Conservation (phyloP, 2,888 invertebrate genomes). For the Falcaria lacertinaria region DNA sequence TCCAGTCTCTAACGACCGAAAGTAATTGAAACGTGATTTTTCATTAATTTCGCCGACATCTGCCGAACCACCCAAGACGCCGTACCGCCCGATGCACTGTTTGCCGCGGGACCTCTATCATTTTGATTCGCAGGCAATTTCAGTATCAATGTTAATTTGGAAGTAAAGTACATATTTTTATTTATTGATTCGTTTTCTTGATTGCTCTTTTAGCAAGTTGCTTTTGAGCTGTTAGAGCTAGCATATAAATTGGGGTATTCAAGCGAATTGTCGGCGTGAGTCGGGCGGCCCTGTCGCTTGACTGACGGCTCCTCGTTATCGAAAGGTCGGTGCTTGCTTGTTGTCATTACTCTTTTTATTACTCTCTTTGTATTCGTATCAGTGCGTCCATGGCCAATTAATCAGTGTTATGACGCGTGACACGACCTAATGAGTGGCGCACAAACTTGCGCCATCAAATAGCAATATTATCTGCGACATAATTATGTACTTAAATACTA, state of each 20-base stretch:
- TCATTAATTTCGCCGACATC: constrained; percentile 50
- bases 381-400: constrained; percentile 58
- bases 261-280: constrained; percentile 17
- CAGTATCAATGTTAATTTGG: not conserved
- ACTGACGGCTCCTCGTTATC: constrained; percentile 69
- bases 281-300: constrained; percentile 31
- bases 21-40: constrained; percentile 55
- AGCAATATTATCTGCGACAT: constrained; percentile 15
- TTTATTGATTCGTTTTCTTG: constrained; percentile 33
- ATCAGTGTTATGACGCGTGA: constrained; percentile 72
- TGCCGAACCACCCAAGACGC: constrained; percentile 57
- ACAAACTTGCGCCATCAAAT: constrained; percentile 36
- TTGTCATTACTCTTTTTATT: constrained; percentile 47
- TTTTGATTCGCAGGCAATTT: constrained; percentile 37
- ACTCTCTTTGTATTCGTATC: constrained; percentile 39
- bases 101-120: constrained; percentile 18
- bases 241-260: no score
- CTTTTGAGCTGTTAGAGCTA: no score
- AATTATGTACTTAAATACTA: not conserved
- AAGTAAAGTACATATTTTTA: constrained; percentile 7
- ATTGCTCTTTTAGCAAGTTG: constrained; percentile 20
- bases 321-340: constrained; percentile 62
- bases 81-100: constrained; percentile 13
- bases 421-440: constrained; percentile 58
- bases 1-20: constrained; percentile 44